Percentiles rank a stretch among this genome's conserved stretches.
Conservation (phyloP, 2,113 vertebrate genomes). For the Dipodomys spectabilis region DNA sequence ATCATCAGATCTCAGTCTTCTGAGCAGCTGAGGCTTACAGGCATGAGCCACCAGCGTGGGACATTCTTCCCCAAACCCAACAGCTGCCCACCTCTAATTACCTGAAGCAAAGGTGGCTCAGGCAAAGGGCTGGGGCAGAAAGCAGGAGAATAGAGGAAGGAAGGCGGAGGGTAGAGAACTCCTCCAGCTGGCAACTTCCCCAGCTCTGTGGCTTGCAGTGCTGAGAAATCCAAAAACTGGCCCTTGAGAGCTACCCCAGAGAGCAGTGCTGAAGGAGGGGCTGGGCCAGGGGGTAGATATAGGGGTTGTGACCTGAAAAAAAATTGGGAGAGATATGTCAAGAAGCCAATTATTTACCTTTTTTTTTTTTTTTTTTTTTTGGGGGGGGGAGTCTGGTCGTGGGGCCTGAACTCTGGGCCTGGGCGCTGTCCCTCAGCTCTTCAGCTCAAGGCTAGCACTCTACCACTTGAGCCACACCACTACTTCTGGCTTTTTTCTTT, state of each 20-base stretch:
- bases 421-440: too few species aligned
- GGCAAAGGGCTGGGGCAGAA: constrained; percentile 84
- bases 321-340: background rate
- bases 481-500: too few species aligned
- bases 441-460: too few species aligned
- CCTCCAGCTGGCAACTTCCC: constrained; percentile 83
- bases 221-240: constrained; percentile 85
- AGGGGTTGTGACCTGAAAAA: constrained; percentile 80
- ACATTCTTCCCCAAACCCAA: background rate
- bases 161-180: constrained; percentile 84
- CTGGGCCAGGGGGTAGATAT: constrained; percentile 79
- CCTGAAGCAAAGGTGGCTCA: constrained; percentile 84
- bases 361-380: too few species aligned
- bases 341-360: background rate
- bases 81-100: constrained; percentile 40
- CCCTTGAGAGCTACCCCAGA: constrained; percentile 86
- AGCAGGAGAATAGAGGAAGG: constrained; percentile 84
- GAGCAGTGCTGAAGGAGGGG: constrained; percentile 78
- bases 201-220: constrained; percentile 83
- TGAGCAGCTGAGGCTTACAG: too few species aligned
- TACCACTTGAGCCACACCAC: too few species aligned
- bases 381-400: too few species aligned
- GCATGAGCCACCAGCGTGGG: too few species aligned
- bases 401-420: too few species aligned
- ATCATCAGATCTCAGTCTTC: too few species aligned